Base-by-base conservation (phyloP, 1,140 invertebrate species). In the Saccostrea cuccullata region DNA sequence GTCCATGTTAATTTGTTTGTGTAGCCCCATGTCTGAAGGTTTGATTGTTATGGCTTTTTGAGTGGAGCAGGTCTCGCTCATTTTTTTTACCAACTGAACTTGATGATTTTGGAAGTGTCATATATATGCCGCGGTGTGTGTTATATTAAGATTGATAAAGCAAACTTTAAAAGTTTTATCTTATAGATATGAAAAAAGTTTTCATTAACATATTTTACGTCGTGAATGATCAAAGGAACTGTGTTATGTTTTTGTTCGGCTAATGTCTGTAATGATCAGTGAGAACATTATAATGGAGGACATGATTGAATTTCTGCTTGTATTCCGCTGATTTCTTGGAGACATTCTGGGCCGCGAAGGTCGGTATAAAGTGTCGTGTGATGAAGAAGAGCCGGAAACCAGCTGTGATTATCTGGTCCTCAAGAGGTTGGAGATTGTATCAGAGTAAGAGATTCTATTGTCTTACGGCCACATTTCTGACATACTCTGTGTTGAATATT, bases 351-450 rank as follows among this genome's bases (percentile, higher is more conserved):
- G 26, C 13, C 23, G 30, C 20, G 58, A n/a, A 64, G n/a, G 58
- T 17, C 17, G 0, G 58, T 17, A 20, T 20, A 20, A n/a, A 64
- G 58, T 17, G 1, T 64, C 17, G 30, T 40, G 70, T 26, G 13
- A 77, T 77, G 70, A 84, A 84, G 82, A 12, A 12, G 20, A 12
- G 55, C 40, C 40, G 82, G 20, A 55, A 26, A 55, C 70, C 86
- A 36, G 67, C 56, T 30, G 64, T 40, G 2, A 82, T 82, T 58
- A 36, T 87, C 40, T 73, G 73, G 70, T 87, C 55, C 26, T 40
- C 56, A n/a, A 87, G 47, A 20, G 36, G 36, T 11, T 84, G 82
- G 82, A 23, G 40, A n/a, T 40, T 84, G 12, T 84, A 15, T 8
- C 82, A 55, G 47, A 55, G 82, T 84, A 84, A 84, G 82, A 36